A percentile compares a stretch with the other conserved stretches of the same genome.
Conservation (phyloP, 2,797 vertebrate genomes). For the Poliocrania exsul region DNA sequence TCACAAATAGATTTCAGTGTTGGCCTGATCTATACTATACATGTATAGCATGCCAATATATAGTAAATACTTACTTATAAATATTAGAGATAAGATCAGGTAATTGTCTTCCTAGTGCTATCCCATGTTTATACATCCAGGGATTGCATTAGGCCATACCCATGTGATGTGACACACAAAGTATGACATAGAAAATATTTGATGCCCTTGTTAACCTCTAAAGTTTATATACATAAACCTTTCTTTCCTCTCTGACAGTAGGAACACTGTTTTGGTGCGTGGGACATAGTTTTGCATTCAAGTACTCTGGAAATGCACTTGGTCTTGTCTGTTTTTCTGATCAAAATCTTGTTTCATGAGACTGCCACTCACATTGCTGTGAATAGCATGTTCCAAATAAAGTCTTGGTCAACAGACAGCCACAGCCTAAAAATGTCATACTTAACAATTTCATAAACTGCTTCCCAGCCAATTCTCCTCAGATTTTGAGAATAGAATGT, state of each 20-base stretch:
- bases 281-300: not conserved
- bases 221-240: not conserved
- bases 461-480: not conserved
- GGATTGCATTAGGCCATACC: not conserved
- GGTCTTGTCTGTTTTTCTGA: not conserved
- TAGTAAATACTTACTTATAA: not conserved
- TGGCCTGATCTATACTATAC: not conserved
- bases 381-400: not conserved
- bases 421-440: not conserved
- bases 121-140: not conserved
- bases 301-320: not conserved
- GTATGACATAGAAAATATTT: not conserved
- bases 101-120: not conserved
- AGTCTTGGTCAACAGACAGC: not conserved
- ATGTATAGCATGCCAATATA: not conserved
- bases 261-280: not conserved
- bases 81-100: not conserved
- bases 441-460: not conserved
- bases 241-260: not conserved
- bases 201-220: fast-evolving
- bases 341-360: not conserved
- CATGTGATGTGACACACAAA: not conserved
- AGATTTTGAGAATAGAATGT: not conserved
- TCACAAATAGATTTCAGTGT: not conserved
- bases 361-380: not conserved